phyloP scores from a whole-genome alignment of 30 jellyfish, hydroid and myxozoan species.

The Aurelia sp. region DNA sequence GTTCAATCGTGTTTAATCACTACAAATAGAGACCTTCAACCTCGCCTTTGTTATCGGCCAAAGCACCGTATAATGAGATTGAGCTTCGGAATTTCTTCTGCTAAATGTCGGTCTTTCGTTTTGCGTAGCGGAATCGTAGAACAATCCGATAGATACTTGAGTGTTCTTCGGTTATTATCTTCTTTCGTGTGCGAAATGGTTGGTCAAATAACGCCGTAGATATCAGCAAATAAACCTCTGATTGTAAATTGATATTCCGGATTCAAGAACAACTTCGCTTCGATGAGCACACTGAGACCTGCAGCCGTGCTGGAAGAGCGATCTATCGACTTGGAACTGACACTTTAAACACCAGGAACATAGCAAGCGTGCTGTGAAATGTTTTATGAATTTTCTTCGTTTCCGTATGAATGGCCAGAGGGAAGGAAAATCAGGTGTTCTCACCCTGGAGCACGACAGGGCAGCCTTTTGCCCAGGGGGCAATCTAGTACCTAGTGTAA shows the following conservation, averaged over 20 bases:
- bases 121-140: constrained; percentile 53
- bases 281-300: constrained; percentile 21
- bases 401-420: constrained; percentile 4
- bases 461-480: constrained; percentile 19
- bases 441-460: background rate
- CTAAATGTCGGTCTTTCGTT: constrained; percentile 37
- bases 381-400: constrained; percentile 10
- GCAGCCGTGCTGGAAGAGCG: constrained; percentile 17
- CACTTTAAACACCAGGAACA: constrained; percentile 40
- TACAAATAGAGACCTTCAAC: constrained; percentile 72
- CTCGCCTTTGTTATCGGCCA: constrained; percentile 69
- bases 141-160: constrained; percentile 40
- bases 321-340: constrained; percentile 7
- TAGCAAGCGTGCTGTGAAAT: constrained; percentile 59
- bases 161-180: constrained; percentile 48
- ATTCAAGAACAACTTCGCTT: constrained; percentile 23
- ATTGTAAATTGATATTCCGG: constrained; percentile 1
- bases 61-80: constrained; percentile 69
- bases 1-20: constrained; percentile 71
- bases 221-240: constrained; percentile 48
- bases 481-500: no score
- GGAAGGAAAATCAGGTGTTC: constrained; percentile 16
- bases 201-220: constrained; percentile 33
- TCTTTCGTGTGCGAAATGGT: constrained; percentile 38
- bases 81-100: constrained; percentile 35